phyloP scores from a whole-genome alignment of 2,797 vertebrate species.

The Sebastes minor region DNA sequence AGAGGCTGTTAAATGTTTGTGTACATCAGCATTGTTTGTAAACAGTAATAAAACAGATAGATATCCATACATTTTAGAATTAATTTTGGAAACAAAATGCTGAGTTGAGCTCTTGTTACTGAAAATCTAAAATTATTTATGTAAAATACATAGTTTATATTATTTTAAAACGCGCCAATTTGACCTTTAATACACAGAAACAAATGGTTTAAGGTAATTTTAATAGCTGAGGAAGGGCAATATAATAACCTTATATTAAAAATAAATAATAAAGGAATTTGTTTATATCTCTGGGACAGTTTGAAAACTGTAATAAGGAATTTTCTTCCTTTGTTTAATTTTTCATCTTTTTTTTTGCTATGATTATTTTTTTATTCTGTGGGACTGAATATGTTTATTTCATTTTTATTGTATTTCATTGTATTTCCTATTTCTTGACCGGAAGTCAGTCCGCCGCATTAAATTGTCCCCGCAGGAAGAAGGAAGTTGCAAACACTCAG shows the following conservation, averaged over 20 bases:
- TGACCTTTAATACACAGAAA: not conserved
- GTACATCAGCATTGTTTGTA: not conserved
- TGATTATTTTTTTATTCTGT: not conserved
- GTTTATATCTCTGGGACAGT: not conserved
- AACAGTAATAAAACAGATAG: not conserved
- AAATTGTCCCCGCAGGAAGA: slow-evolving; percentile 45
- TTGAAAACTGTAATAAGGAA: not conserved
- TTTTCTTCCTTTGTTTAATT: not conserved
- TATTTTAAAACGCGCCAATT: not conserved
- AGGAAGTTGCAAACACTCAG: slow-evolving; percentile 34
- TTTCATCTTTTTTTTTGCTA: not conserved
- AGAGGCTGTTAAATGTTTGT: not conserved
- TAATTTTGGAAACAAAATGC: not conserved
- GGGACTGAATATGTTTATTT: not conserved
- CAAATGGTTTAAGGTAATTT: not conserved
- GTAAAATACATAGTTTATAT: not conserved
- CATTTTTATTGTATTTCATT: not conserved
- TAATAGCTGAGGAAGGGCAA: not conserved
- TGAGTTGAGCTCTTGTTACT: not conserved
- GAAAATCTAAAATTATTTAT: not conserved
- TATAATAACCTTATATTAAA: not conserved
- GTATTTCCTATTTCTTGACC: not conserved
- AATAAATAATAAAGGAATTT: not conserved
- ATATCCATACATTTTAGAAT: not conserved
- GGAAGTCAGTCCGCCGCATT: slow-evolving; percentile 61